Evolutionary conservation across 2,888 invertebrate genomes (phyloP).

Genomic region (Andrena dorsata): DNA sequence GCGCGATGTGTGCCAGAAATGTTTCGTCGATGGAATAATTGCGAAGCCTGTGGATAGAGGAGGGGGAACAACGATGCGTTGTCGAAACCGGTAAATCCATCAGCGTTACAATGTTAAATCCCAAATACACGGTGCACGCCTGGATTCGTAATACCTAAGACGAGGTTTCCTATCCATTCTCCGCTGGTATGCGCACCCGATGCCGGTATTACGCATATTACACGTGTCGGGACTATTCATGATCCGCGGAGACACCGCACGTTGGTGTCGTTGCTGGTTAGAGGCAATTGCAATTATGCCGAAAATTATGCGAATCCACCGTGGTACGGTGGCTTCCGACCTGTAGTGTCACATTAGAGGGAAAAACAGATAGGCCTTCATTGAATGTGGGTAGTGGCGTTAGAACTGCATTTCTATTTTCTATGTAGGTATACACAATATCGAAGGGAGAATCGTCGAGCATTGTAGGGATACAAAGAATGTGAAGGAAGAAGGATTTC

Average conservation of each 20-base stretch:
- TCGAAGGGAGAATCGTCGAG: no score
- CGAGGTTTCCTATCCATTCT: slow-evolving; percentile 40
- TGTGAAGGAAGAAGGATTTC: no score
- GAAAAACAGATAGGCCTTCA: no score
- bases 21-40: background rate
- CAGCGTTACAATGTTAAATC: slow-evolving; percentile 35
- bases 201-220: slow-evolving; percentile 57
- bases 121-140: slow-evolving; percentile 28
- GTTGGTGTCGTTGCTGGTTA: slow-evolving; percentile 40
- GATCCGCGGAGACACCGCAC: slow-evolving; percentile 25
- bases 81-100: slow-evolving; percentile 33
- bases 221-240: slow-evolving; percentile 57
- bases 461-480: no score
- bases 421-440: no score
- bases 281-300: slow-evolving; percentile 40
- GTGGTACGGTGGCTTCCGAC: background rate
- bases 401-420: background rate
- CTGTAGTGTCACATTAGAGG: no score
- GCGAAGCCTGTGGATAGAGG: background rate
- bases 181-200: slow-evolving; percentile 27
- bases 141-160: slow-evolving; percentile 42
- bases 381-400: background rate
- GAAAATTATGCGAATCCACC: slow-evolving; percentile 20
- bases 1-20: background rate
- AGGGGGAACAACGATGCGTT: slow-evolving; percentile 17